These are phyloP conservation scores for Tanytarsus gracilentus DNA, from an alignment of 2,888 invertebrate species.

Conservation along the genomic window DNA sequence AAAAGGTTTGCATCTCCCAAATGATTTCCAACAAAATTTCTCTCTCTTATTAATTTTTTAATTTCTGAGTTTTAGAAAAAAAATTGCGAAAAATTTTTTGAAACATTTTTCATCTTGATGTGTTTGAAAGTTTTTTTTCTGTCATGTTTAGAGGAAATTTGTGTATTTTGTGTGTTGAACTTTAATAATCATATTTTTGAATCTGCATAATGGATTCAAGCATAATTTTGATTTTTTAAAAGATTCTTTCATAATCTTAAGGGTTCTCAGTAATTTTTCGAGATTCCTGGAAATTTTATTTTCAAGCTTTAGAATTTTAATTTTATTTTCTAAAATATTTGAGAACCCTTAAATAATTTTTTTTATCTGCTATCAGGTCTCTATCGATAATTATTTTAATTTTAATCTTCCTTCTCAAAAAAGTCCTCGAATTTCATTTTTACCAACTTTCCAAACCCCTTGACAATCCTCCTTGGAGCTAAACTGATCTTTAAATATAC, in stretches of 20 bases:
- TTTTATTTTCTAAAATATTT: too few relatives aligned
- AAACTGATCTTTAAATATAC: constrained; percentile 21
- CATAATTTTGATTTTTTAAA: neutral
- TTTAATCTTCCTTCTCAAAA: neutral
- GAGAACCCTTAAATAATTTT: too few relatives aligned
- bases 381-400: neutral
- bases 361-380: too few relatives aligned
- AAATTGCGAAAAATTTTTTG: too few relatives aligned
- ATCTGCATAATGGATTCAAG: constrained; percentile 8
- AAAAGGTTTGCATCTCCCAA: constrained; percentile 41
- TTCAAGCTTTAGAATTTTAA: too few relatives aligned
- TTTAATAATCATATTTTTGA: neutral
- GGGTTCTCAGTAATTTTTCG: too few relatives aligned
- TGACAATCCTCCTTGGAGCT: constrained; percentile 25
- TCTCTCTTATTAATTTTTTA: too few relatives aligned
- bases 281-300: too few relatives aligned
- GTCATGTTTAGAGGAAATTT: neutral
- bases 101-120: too few relatives aligned
- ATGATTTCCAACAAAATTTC: neutral
- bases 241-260: too few relatives aligned
- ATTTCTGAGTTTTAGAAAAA: too few relatives aligned
- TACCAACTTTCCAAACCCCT: neutral
- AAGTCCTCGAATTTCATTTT: neutral
- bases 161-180: neutral
- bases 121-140: neutral